Conservation (phyloP, 2,113 vertebrate genomes). For the Hypomesus transpacificus region DNA sequence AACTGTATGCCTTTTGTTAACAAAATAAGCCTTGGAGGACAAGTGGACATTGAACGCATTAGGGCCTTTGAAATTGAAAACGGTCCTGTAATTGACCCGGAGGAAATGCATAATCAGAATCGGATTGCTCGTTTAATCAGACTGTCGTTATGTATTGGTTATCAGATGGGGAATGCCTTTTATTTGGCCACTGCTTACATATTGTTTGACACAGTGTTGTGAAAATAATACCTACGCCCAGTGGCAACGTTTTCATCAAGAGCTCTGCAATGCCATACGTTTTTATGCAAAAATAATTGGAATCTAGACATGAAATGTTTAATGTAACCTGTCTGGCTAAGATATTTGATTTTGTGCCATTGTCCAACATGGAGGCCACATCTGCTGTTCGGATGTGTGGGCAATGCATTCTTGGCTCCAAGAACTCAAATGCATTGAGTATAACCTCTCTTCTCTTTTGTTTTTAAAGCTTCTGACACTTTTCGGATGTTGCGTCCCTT, state of each 20-base stretch:
- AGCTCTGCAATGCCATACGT: background rate
- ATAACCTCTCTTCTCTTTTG: no score
- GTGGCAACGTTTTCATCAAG: background rate
- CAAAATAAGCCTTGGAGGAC: background rate
- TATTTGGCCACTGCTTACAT: background rate
- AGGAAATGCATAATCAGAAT: slow-evolving; percentile 1
- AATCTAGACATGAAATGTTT: background rate
- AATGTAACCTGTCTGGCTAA: background rate
- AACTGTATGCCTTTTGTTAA: background rate
- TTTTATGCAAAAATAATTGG: background rate
- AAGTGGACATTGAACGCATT: slow-evolving; percentile 7
- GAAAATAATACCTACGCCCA: background rate
- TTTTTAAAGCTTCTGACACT: no score
- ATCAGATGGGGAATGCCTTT: background rate
- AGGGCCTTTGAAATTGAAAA: slow-evolving; percentile 10
- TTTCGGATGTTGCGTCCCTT: no score
- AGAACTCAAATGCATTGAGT: background rate
- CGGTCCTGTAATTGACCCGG: background rate
- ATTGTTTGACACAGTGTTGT: background rate
- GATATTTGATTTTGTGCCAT: background rate
- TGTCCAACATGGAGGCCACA: background rate
- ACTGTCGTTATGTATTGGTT: background rate
- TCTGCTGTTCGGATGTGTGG: background rate
- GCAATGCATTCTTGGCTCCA: background rate
- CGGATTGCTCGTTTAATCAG: slow-evolving; percentile 1